Evolutionary conservation across 2,888 invertebrate species (phyloP).

Genomic region (Dromius quadrimaculatus): DNA sequence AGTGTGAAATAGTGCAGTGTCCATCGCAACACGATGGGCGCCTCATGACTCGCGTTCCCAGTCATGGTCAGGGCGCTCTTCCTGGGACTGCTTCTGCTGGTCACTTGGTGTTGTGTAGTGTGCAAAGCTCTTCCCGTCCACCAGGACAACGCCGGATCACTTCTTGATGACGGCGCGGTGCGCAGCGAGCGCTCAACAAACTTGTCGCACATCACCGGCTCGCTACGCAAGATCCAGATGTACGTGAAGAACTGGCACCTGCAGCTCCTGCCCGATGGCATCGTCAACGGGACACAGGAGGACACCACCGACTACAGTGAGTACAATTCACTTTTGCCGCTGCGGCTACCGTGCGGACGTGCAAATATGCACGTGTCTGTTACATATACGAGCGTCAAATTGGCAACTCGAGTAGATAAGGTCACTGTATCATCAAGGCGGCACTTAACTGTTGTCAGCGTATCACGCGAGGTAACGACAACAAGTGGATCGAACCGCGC

Average conservation of each 20-base stretch:
- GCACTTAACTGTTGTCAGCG: constrained; percentile 12
- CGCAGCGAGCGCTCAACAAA: constrained; percentile 84
- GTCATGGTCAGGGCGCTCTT: constrained; percentile 68
- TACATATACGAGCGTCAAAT: constrained; percentile 18
- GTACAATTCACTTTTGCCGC: constrained; percentile 64
- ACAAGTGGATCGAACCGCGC: constrained; percentile 18
- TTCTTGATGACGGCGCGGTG: constrained; percentile 62
- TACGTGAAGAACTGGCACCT: constrained; percentile 87
- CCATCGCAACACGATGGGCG: no score
- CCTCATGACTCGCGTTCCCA: constrained; percentile 58
- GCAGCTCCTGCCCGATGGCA: constrained; percentile 86
- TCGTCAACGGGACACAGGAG: constrained; percentile 86
- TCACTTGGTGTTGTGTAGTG: constrained; percentile 66
- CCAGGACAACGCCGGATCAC: constrained; percentile 57
- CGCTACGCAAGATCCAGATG: constrained; percentile 84
- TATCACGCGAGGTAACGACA: background rate
- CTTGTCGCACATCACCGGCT: constrained; percentile 84
- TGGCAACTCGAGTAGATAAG: constrained; percentile 37
- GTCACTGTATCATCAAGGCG: constrained; percentile 38
- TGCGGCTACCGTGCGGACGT: constrained; percentile 32
- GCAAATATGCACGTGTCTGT: constrained; percentile 37
- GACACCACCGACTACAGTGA: constrained; percentile 87
- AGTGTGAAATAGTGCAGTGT: background rate
- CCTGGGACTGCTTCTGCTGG: constrained; percentile 65
- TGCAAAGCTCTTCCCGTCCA: constrained; percentile 59